Base-by-base conservation (phyloP, 1,140 invertebrate genomes). In the Wiebesia pumilae region DNA sequence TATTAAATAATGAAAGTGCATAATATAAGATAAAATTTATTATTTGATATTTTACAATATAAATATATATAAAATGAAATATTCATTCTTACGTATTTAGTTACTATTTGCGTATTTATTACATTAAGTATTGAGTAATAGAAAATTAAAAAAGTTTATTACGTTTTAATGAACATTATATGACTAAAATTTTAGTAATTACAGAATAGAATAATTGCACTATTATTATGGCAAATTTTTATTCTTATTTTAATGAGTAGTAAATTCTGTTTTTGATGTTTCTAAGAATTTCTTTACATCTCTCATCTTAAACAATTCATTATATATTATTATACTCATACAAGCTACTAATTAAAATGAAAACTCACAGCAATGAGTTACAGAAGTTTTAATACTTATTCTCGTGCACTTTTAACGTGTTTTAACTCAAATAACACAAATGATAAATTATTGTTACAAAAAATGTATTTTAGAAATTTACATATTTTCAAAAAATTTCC, bases 31-130 rank as follows among this genome's bases (percentile, higher is more conserved):
- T 84, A 33, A 71, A 84, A 84, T 24, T 21, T 62, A 79, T 51
- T 35, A 62, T 54, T 83, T 87, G 33, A 83, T 82, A 78, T 89
- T 89, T 88, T 88, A 77, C 27, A 12, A 14, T 38, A 81, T 78
- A n/a, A n/a, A n/a, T n/a, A 54, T 35, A 78, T 78, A 77, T 47
- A 85, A 38, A 81, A 67, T 62, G 35, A 82, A 12, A 65, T 16
- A 33, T 54, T 86, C 79, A 78, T 78, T 81, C 21, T 51, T 75
- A 65, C 27, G 58, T 77, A 78, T 71, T 82, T 82, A 86, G 58
- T 86, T 78, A 77, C 12, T 65, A 19, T 78, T 82, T 30, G 40
- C 51, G 33, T 86, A 82, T 82, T 86, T 86, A 86, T 86, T 86
- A 86, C 54, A 86, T 77, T 78, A 51, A 82, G 71, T 80, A 85